Evolutionary conservation across 2,888 invertebrate species (phyloP), one percentile per base, ranked within the genome.

Genomic region (Pandemis corylana): DNA sequence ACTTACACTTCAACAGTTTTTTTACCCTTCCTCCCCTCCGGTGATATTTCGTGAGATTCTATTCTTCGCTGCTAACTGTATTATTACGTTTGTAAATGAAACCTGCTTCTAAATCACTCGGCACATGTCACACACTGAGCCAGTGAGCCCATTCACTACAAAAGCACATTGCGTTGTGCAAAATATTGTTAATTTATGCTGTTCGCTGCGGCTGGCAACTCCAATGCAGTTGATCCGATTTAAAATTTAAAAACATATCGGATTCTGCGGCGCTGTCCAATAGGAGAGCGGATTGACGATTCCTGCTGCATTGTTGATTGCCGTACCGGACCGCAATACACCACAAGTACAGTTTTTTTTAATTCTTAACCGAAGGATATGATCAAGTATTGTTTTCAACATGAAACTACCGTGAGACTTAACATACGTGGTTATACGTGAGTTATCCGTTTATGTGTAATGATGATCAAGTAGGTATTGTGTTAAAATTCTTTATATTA

Each of bases 161-260:
- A 68, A 68, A 46, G 66, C 42, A 15, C 56, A 65, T 59, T 28
- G 59, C 59, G 15, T 12, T 49, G 51, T 36, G 51, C 2, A 67
- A 69, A 65, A 69, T 65, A 36, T 51, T 59, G 65, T 69, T 69
- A 69, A 74, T 74, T 74, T 74, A 74, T 69, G 59, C 74, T 51
- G 65, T 65, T 44, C 73, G 56, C 74, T 65, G 59, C 59, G 20
- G 28, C 53, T 51, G 28, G 46, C 65, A 46, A 71, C 68, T 41
- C 41, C 46, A 36, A 59, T 44, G 64, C 61, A 69, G 69, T 64
- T 73, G 64, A 74, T 65, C 65, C 69, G 65, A 69, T 74, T 74
- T 69, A 69, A 74, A 74, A 42, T 74, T 74, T 74, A 69, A 74
- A 74, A 74, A 69, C 74, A 74, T 69, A 74, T 74, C 69, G 65